Percentiles rank a stretch among this genome's conserved stretches.
phyloP scores from a whole-genome alignment of 2,113 vertebrate species.

The Mobula birostris region DNA sequence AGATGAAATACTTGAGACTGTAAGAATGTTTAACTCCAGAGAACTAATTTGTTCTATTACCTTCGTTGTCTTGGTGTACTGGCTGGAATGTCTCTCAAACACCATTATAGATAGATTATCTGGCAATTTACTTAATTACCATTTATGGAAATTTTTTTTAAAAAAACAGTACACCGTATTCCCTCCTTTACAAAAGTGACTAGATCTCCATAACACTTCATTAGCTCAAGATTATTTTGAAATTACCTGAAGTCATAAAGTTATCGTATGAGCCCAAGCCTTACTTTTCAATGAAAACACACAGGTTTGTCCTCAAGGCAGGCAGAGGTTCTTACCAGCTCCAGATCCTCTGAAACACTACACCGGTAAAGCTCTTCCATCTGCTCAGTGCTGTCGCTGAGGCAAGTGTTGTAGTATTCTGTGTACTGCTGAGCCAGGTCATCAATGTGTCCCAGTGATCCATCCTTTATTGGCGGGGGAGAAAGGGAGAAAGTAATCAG shows the following conservation, averaged over 20 bases:
- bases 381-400: constrained; percentile 84
- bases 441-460: constrained; percentile 93
- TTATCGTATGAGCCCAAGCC: background rate
- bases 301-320: background rate
- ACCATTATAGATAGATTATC: background rate
- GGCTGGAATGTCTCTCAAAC: background rate
- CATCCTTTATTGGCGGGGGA: constrained; percentile 63
- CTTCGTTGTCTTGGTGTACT: background rate
- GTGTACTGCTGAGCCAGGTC: constrained; percentile 93
- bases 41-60: background rate
- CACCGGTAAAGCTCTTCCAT: constrained; percentile 93
- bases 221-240: background rate
- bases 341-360: constrained; percentile 82
- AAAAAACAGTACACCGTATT: background rate
- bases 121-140: background rate
- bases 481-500: constrained; percentile 26
- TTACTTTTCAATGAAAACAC: background rate
- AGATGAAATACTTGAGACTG: background rate
- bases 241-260: background rate
- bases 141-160: background rate
- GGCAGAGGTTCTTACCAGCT: constrained; percentile 63
- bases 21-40: background rate
- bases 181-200: background rate
- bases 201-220: background rate
- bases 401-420: constrained; percentile 93